Evolutionary conservation across 2,113 vertebrate genomes (phyloP).

Genomic region (Menidia beryllina): DNA sequence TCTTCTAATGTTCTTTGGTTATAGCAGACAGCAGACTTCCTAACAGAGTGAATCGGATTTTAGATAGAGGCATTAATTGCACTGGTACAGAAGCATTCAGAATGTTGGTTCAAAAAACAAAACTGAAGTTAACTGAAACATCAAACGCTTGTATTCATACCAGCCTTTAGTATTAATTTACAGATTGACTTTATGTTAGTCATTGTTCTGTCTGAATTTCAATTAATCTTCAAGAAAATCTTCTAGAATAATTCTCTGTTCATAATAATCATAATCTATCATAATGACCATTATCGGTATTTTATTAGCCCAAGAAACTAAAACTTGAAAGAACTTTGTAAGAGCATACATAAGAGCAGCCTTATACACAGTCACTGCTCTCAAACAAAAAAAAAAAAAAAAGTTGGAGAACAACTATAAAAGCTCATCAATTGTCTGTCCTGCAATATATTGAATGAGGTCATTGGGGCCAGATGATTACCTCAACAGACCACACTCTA

Average conservation of each 20-base stretch:
- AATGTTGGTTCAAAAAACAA: slow-evolving; percentile 19
- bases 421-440: not conserved
- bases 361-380: slow-evolving; percentile 38
- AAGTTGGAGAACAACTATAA: not conserved
- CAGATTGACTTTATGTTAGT: slow-evolving; percentile 42
- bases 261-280: slow-evolving; percentile 50
- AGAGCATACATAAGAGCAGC: slow-evolving; percentile 65
- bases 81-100: slow-evolving; percentile 5
- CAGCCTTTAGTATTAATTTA: slow-evolving; percentile 26
- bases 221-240: slow-evolving; percentile 65
- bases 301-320: slow-evolving; percentile 64
- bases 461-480: not conserved
- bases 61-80: not conserved
- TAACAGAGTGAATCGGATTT: not conserved
- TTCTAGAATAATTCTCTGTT: slow-evolving; percentile 48
- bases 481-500: not conserved
- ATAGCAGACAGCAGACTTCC: not conserved
- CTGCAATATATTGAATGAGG: not conserved
- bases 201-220: slow-evolving; percentile 54
- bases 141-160: slow-evolving; percentile 17
- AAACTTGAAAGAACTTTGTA: slow-evolving; percentile 71
- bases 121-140: slow-evolving; percentile 12
- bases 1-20: not conserved
- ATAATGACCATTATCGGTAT: slow-evolving; percentile 44
- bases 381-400: not conserved